A percentile compares a stretch with the other conserved stretches of the same genome.
Conservation (phyloP, 2,888 invertebrate species). For the Toxonevra muliebris region DNA sequence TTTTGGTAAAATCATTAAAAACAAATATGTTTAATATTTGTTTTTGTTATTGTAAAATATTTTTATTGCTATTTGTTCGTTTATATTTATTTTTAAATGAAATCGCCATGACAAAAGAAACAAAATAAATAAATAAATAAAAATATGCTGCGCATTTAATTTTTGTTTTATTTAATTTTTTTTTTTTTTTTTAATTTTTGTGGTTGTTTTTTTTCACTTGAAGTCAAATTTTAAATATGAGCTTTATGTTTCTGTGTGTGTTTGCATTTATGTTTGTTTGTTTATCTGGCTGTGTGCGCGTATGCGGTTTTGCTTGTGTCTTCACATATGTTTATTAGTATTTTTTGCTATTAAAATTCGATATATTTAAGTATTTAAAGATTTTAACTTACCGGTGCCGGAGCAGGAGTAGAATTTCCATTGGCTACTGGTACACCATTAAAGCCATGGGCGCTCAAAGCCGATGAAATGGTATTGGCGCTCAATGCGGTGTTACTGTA, state of each 20-base stretch:
- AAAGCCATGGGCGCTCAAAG: constrained; percentile 68
- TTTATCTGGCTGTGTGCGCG: constrained; percentile 20
- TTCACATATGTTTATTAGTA: constrained; percentile 23
- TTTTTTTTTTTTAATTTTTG: constrained; percentile 15
- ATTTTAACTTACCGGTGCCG: constrained; percentile 57
- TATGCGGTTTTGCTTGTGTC: constrained; percentile 2
- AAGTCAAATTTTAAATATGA: constrained; percentile 8
- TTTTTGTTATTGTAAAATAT: no score
- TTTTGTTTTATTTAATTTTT: not conserved
- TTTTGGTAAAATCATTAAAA: not conserved
- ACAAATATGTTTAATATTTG: not conserved
- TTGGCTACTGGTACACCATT: constrained; percentile 61
- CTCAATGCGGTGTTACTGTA: constrained; percentile 76
- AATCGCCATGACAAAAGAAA: no score
- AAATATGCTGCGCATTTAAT: not conserved
- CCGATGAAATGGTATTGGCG: constrained; percentile 78
- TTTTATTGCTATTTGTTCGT: no score
- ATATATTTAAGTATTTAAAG: no score
- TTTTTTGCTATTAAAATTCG: constrained; percentile 25
- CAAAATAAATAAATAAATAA: no score
- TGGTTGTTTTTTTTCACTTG: no score
- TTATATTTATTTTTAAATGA: no score
- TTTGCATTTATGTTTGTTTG: constrained; percentile 37
- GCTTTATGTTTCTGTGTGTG: constrained; percentile 17
- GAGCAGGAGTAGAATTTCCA: constrained; percentile 55